Percentiles rank a stretch among this genome's conserved stretches.
Evolutionary conservation across 1,140 invertebrate genomes (phyloP).

Genomic region (Macrostomum lignano): DNA sequence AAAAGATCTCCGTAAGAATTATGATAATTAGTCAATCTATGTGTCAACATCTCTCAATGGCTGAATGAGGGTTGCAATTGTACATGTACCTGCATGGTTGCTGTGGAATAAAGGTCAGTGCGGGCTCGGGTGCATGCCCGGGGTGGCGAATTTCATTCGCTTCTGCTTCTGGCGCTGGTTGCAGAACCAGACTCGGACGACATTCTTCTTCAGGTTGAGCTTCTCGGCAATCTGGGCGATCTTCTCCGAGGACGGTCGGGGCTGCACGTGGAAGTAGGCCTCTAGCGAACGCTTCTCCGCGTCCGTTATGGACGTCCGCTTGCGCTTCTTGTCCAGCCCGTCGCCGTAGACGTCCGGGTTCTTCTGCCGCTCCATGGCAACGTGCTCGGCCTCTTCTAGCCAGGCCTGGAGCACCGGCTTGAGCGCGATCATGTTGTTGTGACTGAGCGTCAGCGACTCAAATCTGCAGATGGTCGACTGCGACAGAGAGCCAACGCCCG

Average conservation of each 20-base stretch:
- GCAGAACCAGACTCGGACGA: slow-evolving; percentile 90
- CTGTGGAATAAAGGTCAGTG: too few species aligned
- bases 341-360: slow-evolving; percentile 32
- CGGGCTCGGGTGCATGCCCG: slow-evolving; percentile 4
- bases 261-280: slow-evolving; percentile 29
- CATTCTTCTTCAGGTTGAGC: slow-evolving; percentile 83
- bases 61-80: too few species aligned
- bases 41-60: too few species aligned
- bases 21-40: too few species aligned
- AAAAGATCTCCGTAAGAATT: too few species aligned
- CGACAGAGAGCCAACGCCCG: slow-evolving; percentile 70
- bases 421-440: slow-evolving; percentile 92
- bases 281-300: slow-evolving; percentile 77
- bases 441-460: slow-evolving; percentile 41
- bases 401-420: slow-evolving; percentile 85
- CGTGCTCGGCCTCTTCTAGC: slow-evolving; percentile 61
- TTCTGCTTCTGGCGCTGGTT: slow-evolving; percentile 86
- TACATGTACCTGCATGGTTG: too few species aligned
- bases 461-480: slow-evolving; percentile 57
- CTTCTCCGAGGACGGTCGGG: slow-evolving; percentile 77
- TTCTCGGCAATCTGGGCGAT: slow-evolving; percentile 89
- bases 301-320: slow-evolving; percentile 79
- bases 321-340: slow-evolving; percentile 63
- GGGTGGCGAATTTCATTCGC: slow-evolving; percentile 23
- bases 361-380: slow-evolving; percentile 7